A percentile compares a stretch with the other conserved stretches of the same genome.
These are phyloP conservation scores for Barypeithes pellucidus DNA, from an alignment of 2,888 invertebrate species.

Conservation along the genomic window DNA sequence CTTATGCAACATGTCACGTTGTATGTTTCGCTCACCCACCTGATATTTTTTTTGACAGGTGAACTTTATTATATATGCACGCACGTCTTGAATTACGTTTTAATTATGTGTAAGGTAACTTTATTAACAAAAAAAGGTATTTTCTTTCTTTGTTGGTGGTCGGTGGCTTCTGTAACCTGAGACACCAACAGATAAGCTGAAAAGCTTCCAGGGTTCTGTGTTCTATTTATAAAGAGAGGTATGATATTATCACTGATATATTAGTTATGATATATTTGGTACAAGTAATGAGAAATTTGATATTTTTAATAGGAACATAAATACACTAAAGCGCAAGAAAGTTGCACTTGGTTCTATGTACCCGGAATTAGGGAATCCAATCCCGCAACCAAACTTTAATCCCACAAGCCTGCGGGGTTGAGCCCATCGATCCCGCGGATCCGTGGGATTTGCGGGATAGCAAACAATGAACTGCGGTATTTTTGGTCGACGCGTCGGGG, in stretches of 20 bases:
- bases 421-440: no score
- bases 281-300: no score
- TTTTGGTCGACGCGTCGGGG: no score
- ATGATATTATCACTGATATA: not conserved
- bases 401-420: no score
- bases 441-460: no score
- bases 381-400: no score
- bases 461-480: no score
- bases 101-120: conserved; percentile 34
- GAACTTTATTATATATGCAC: conserved; percentile 25
- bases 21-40: not conserved
- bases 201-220: not conserved
- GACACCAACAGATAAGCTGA: not conserved
- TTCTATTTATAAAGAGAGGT: not conserved
- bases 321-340: no score
- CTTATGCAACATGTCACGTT: not conserved
- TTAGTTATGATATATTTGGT: no score
- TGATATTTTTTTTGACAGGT: conserved; percentile 31
- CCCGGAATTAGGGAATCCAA: no score
- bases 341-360: no score
- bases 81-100: conserved; percentile 33
- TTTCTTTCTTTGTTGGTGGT: conserved; percentile 35
- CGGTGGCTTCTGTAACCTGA: not conserved
- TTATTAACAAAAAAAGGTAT: conserved; percentile 15
- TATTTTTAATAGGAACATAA: no score